These are phyloP conservation scores for Blennius ocellaris DNA, from an alignment of 2,113 vertebrate genomes.

Conservation along the genomic window DNA sequence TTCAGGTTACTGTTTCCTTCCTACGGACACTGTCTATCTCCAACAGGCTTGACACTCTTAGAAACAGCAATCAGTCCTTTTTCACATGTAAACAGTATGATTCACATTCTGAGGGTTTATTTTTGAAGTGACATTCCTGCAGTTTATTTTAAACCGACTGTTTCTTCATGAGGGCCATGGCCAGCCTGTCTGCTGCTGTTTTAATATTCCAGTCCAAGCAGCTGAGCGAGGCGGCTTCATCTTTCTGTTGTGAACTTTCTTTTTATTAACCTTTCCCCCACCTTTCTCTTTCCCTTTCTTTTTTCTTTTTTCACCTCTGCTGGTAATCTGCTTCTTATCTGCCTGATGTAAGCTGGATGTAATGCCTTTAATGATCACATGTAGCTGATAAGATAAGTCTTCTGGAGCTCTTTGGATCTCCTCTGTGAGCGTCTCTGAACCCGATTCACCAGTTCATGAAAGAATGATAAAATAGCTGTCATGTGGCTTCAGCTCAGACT, in stretches of 20 bases:
- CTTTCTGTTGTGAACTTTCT: constrained; percentile 2
- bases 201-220: constrained; percentile 24
- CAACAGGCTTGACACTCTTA: constrained; percentile 42
- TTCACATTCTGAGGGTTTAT: constrained; percentile 11
- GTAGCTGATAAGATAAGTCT: constrained; percentile 57
- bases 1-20: constrained; percentile 23
- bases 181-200: not conserved
- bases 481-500: constrained; percentile 6
- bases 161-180: constrained; percentile 1
- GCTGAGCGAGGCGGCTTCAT: not conserved
- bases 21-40: constrained; percentile 19
- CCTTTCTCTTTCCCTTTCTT: not conserved
- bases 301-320: constrained; percentile 11
- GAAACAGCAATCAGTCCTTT: constrained; percentile 46
- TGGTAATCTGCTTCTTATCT: constrained; percentile 46
- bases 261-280: constrained; percentile 9
- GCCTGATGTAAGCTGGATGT: constrained; percentile 70
- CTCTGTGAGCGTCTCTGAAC: constrained; percentile 30
- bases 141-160: constrained; percentile 4
- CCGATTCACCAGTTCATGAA: constrained; percentile 24
- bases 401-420: constrained; percentile 36
- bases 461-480: not conserved
- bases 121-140: constrained; percentile 5
- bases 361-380: constrained; percentile 61
- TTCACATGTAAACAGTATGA: constrained; percentile 25